Evolutionary conservation across 2,797 vertebrate species (phyloP).

Genomic region (Myotis myotis): DNA sequence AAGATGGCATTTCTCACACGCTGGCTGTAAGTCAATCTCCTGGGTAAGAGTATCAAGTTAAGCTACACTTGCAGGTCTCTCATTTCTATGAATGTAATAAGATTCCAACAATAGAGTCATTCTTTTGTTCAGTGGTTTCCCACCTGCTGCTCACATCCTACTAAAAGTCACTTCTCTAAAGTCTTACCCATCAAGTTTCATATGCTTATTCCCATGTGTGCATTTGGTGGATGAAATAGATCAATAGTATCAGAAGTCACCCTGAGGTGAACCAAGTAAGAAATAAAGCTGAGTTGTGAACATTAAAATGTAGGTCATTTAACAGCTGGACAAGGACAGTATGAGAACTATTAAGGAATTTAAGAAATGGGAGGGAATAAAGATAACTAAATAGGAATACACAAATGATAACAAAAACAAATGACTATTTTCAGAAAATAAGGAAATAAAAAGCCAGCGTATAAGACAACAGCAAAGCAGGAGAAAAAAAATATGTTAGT

Average conservation of each 20-base stretch:
- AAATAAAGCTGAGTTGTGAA: background rate
- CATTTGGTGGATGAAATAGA: conserved; percentile 4
- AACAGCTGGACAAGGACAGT: background rate
- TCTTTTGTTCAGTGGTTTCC: conserved; percentile 57
- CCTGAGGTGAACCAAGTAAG: background rate
- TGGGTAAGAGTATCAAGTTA: conserved; percentile 55
- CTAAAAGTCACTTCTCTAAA: background rate
- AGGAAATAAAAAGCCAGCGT: background rate
- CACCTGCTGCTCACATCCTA: background rate
- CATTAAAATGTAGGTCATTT: conserved; percentile 2
- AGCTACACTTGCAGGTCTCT: conserved; percentile 56
- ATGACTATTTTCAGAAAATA: background rate
- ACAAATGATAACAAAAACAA: background rate
- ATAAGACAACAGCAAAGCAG: background rate
- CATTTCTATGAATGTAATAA: conserved; percentile 51
- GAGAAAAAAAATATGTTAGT: background rate
- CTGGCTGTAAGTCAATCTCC: conserved; percentile 55
- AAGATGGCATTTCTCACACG: conserved; percentile 68
- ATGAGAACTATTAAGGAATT: background rate
- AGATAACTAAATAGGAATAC: background rate
- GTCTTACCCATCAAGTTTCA: background rate
- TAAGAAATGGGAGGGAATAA: background rate
- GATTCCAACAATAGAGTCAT: conserved; percentile 52
- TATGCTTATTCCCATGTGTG: background rate
- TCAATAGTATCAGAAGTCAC: conserved; percentile 17